These are phyloP conservation scores for Leucophenga varia DNA, from an alignment of 1,140 invertebrate species.

Conservation along the genomic window DNA sequence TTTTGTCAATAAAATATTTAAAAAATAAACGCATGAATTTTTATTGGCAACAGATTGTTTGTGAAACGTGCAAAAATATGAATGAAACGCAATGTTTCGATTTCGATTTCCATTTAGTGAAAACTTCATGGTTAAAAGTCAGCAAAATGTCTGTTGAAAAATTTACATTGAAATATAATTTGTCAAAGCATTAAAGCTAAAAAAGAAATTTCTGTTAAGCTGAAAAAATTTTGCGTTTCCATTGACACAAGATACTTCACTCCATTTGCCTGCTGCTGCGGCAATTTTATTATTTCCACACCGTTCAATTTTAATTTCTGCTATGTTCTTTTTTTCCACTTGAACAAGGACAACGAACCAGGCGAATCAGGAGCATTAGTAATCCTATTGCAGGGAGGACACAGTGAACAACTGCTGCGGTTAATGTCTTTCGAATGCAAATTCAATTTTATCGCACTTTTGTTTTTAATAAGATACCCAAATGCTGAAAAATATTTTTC, in stretches of 20 bases:
- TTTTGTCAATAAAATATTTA: too few relatives aligned
- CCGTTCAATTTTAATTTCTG: conserved; percentile 10
- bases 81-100: too few relatives aligned
- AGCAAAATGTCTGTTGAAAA: too few relatives aligned
- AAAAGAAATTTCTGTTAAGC: too few relatives aligned
- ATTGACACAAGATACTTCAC: too few relatives aligned
- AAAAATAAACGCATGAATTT: too few relatives aligned
- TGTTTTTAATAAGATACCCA: conserved; percentile 56
- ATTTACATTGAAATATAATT: conserved; percentile 30
- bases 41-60: background rate
- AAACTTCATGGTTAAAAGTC: too few relatives aligned
- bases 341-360: conserved; percentile 26
- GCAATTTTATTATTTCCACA: background rate
- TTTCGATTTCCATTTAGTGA: too few relatives aligned
- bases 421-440: conserved; percentile 57
- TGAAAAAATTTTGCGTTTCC: too few relatives aligned
- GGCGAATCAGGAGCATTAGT: too few relatives aligned
- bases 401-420: conserved; percentile 46
- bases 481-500: conserved; percentile 14
- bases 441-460: conserved; percentile 57
- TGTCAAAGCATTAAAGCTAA: conserved; percentile 22
- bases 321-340: conserved; percentile 10
- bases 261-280: too few relatives aligned
- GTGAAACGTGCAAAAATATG: background rate
- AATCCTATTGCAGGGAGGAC: background rate